phyloP scores from a whole-genome alignment of 1,140 invertebrate genomes.

The Drosophila parvula region DNA sequence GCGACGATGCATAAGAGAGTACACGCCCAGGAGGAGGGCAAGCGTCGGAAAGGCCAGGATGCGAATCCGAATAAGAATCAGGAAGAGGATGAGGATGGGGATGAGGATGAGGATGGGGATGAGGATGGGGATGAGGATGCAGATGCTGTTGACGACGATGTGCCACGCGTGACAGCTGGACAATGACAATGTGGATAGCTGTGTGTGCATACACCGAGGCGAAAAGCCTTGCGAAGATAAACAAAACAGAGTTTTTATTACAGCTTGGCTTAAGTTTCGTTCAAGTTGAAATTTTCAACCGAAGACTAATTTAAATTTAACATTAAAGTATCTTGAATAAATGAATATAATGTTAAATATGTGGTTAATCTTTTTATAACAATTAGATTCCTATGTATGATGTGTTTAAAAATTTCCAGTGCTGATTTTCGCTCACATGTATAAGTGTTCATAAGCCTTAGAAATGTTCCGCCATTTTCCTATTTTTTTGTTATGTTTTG shows the following conservation, averaged over 20 bases:
- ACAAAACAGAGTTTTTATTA: not conserved
- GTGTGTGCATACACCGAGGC: slow-evolving; percentile 30
- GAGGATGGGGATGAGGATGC: slow-evolving; percentile 38
- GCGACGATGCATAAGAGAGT: slow-evolving; percentile 73
- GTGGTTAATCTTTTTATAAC: too few relatives aligned
- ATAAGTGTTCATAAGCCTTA: slow-evolving; percentile 35
- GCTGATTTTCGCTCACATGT: not conserved
- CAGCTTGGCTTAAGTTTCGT: not conserved
- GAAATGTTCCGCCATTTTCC: slow-evolving; percentile 13
- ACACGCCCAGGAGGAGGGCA: slow-evolving; percentile 40
- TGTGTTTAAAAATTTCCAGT: not conserved
- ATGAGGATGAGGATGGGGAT: slow-evolving; percentile 30
- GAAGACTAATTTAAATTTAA: not conserved
- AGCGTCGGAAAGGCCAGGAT: slow-evolving; percentile 40
- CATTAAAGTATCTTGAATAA: too few relatives aligned
- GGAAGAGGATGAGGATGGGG: slow-evolving; percentile 37
- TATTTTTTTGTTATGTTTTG: slow-evolving; percentile 9
- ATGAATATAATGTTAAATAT: too few relatives aligned
- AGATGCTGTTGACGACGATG: slow-evolving; percentile 61
- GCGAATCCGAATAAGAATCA: slow-evolving; percentile 39
- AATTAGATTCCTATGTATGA: not conserved
- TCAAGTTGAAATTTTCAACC: not conserved
- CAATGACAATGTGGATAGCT: slow-evolving; percentile 65
- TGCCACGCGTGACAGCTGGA: slow-evolving; percentile 81
- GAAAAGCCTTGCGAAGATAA: not conserved